Evolutionary conservation across 2,888 invertebrate genomes (phyloP).

Genomic region (Apantesis nais): DNA sequence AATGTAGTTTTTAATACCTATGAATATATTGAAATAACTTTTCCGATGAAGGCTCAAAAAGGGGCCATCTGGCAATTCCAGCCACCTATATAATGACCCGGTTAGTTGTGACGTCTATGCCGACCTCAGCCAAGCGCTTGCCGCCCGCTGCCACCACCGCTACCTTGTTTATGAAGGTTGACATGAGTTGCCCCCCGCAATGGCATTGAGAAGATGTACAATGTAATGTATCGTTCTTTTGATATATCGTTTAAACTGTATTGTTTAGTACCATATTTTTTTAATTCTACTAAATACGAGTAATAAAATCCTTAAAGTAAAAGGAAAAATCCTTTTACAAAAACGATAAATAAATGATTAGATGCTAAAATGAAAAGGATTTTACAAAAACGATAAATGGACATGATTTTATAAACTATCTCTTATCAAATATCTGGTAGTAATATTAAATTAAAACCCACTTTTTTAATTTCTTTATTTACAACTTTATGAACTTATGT

Average conservation of each 20-base stretch:
- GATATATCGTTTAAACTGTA: neutral
- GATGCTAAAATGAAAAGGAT: too few relatives aligned
- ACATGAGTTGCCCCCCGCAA: constrained; percentile 53
- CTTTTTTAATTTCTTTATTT: too few relatives aligned
- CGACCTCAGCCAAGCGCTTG: constrained; percentile 61
- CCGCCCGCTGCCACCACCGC: constrained; percentile 24
- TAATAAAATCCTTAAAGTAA: too few relatives aligned
- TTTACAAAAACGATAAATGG: too few relatives aligned
- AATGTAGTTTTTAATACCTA: constrained; percentile 7
- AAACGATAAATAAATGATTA: too few relatives aligned
- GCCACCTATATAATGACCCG: constrained; percentile 64
- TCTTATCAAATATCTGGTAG: too few relatives aligned
- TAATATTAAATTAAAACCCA: too few relatives aligned
- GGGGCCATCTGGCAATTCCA: constrained; percentile 40
- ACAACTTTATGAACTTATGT: too few relatives aligned
- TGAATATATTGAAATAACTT: constrained; percentile 5
- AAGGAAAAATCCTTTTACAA: too few relatives aligned
- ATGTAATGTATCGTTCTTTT: constrained; percentile 9
- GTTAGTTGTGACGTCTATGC: constrained; percentile 71
- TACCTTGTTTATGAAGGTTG: constrained; percentile 62
- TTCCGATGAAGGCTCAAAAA: constrained; percentile 36
- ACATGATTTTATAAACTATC: too few relatives aligned
- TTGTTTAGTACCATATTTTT: neutral
- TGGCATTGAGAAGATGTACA: constrained; percentile 17
- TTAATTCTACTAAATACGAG: neutral